Conservation (phyloP, 2,888 invertebrate species). For the Acleris sparsana region DNA sequence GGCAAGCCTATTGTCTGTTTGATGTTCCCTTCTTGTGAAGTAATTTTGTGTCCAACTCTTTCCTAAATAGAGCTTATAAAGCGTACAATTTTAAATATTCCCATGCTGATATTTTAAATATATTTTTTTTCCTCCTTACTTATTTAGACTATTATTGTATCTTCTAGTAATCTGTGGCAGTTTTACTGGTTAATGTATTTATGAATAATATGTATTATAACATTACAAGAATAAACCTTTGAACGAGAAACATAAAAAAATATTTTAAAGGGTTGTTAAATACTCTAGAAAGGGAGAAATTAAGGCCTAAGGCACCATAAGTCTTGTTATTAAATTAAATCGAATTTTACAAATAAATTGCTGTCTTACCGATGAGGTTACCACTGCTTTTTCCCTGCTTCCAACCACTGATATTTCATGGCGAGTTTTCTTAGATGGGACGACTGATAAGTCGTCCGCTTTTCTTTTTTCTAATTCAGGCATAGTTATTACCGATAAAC, state of each 20-base stretch:
- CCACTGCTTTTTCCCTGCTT: conserved; percentile 89
- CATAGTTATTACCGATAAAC: conserved; percentile 52
- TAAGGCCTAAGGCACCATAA: not conserved
- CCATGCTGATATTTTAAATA: too few relatives aligned
- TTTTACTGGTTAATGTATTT: too few relatives aligned
- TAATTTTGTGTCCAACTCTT: too few relatives aligned
- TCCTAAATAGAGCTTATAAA: too few relatives aligned
- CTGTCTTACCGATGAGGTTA: conserved; percentile 86
- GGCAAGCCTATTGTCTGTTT: not conserved
- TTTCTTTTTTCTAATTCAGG: conserved; percentile 85
- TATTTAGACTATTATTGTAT: too few relatives aligned
- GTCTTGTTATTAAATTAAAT: not conserved
- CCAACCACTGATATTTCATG: conserved; percentile 88
- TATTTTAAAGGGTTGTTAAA: too few relatives aligned
- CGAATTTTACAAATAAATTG: not conserved
- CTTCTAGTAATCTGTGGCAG: too few relatives aligned
- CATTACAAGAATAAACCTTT: not conserved
- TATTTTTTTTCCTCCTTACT: too few relatives aligned
- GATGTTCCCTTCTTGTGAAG: too few relatives aligned
- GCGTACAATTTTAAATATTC: too few relatives aligned
- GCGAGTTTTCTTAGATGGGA: conserved; percentile 86
- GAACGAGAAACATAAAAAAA: too few relatives aligned
- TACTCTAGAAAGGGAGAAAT: not conserved
- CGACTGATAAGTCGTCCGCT: conserved; percentile 84
- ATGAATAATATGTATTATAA: too few relatives aligned